phyloP scores from a whole-genome alignment of 2,888 invertebrate species.

The Drosophila aldrichi region DNA sequence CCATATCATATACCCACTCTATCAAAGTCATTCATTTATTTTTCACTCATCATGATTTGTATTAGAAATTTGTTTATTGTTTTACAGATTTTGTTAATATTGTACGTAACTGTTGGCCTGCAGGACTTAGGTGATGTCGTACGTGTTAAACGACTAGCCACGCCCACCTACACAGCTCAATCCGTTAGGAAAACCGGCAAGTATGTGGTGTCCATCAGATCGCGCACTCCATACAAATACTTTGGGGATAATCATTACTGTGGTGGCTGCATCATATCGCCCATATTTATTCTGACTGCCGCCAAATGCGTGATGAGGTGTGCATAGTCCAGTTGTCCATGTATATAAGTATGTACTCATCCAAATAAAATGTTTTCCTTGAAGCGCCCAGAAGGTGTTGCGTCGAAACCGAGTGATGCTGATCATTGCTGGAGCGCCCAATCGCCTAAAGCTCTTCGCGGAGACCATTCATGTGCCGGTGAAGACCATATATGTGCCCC shows the following conservation, averaged over 20 bases:
- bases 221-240: slow-evolving; percentile 51
- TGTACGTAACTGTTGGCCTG: slow-evolving; percentile 1
- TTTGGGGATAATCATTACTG: slow-evolving; percentile 71
- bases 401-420: slow-evolving; percentile 45
- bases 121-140: not conserved
- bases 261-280: slow-evolving; percentile 52
- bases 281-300: slow-evolving; percentile 56
- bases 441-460: slow-evolving; percentile 32
- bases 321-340: slow-evolving; percentile 36
- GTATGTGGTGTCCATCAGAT: slow-evolving; percentile 63
- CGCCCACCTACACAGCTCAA: slow-evolving; percentile 20
- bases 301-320: slow-evolving; percentile 67
- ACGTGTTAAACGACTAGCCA: slow-evolving; percentile 52
- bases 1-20: not conserved
- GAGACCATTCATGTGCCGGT: slow-evolving; percentile 30
- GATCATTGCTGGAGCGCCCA: slow-evolving; percentile 53
- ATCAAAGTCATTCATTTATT: not conserved
- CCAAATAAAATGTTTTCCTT: not conserved
- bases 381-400: slow-evolving; percentile 51
- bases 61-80: not conserved
- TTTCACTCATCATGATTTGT: not conserved
- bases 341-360: not conserved
- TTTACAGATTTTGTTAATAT: slow-evolving; percentile 4
- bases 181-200: slow-evolving; percentile 12
- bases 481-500: slow-evolving; percentile 51